Conservation (phyloP, 2,113 vertebrate genomes). For the Dunckerocampus dactyliophorus region DNA sequence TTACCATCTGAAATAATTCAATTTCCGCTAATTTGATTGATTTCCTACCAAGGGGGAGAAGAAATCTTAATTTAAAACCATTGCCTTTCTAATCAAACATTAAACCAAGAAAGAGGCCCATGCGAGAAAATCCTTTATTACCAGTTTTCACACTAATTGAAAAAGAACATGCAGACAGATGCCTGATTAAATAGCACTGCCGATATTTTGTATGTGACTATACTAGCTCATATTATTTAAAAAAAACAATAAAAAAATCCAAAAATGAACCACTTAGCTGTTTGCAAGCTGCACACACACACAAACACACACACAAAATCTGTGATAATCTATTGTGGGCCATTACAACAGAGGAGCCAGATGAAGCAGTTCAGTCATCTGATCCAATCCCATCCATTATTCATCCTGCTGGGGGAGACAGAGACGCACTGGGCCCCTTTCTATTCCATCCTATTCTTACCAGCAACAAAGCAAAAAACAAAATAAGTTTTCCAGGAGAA, state of each 20-base stretch:
- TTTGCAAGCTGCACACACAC: constrained; percentile 24
- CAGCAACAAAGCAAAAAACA: constrained; percentile 24
- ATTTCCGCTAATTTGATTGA: constrained; percentile 71
- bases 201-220: constrained; percentile 20
- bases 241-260: not conserved
- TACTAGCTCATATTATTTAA: not conserved
- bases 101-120: constrained; percentile 48
- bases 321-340: constrained; percentile 43
- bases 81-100: constrained; percentile 70
- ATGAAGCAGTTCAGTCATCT: constrained; percentile 68
- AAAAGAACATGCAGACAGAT: constrained; percentile 57
- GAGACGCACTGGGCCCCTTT: constrained; percentile 33
- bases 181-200: constrained; percentile 43
- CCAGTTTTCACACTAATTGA: constrained; percentile 56
- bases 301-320: constrained; percentile 18
- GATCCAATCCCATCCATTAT: constrained; percentile 71
- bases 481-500: constrained; percentile 24
- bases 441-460: constrained; percentile 49
- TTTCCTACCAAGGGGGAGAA: constrained; percentile 59
- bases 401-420: constrained; percentile 57
- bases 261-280: constrained; percentile 27
- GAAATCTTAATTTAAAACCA: constrained; percentile 67
- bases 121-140: constrained; percentile 55
- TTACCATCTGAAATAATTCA: constrained; percentile 71
- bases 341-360: constrained; percentile 61